phyloP scores from a whole-genome alignment of 2,797 vertebrate genomes.

The Acanthurus tractus region DNA sequence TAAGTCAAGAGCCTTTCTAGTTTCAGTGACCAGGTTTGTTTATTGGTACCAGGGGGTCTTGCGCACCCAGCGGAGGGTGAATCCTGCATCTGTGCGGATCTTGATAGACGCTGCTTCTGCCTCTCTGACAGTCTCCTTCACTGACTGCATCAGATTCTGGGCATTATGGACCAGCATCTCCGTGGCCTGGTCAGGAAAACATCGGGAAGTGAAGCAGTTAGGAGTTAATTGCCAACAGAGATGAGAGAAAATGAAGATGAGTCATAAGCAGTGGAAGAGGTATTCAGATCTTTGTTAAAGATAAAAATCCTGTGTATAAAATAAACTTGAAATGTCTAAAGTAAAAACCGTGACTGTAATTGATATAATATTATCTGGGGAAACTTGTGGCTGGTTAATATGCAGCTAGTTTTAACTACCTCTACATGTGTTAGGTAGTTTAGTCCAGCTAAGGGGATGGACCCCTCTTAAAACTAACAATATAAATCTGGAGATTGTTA shows the following conservation, averaged over 20 bases:
- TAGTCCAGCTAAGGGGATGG: too few relatives aligned
- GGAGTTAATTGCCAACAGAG: background rate
- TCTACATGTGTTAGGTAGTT: too few relatives aligned
- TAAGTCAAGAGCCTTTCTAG: conserved; percentile 17
- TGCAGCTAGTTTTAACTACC: too few relatives aligned
- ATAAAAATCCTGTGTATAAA: too few relatives aligned
- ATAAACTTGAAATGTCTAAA: too few relatives aligned
- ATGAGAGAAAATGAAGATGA: background rate
- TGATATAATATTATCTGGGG: too few relatives aligned
- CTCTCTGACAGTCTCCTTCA: conserved; percentile 98
- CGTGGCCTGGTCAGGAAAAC: conserved; percentile 88
- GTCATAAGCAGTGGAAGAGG: background rate
- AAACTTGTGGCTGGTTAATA: too few relatives aligned
- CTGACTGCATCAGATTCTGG: conserved; percentile 99
- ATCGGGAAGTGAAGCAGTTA: conserved; percentile 19
- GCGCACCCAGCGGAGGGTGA: conserved; percentile 97
- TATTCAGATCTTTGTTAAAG: background rate
- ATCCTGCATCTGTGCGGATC: conserved; percentile 98
- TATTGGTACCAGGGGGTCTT: conserved; percentile 99
- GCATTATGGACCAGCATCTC: conserved; percentile 99
- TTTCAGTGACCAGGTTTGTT: conserved; percentile 47
- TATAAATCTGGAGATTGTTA: too few relatives aligned
- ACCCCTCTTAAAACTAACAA: too few relatives aligned
- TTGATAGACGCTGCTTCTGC: conserved; percentile 99
- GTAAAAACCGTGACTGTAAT: too few relatives aligned